These are phyloP conservation scores for Ailurus styani DNA, from an alignment of 2,113 vertebrate species.

Conservation along the genomic window DNA sequence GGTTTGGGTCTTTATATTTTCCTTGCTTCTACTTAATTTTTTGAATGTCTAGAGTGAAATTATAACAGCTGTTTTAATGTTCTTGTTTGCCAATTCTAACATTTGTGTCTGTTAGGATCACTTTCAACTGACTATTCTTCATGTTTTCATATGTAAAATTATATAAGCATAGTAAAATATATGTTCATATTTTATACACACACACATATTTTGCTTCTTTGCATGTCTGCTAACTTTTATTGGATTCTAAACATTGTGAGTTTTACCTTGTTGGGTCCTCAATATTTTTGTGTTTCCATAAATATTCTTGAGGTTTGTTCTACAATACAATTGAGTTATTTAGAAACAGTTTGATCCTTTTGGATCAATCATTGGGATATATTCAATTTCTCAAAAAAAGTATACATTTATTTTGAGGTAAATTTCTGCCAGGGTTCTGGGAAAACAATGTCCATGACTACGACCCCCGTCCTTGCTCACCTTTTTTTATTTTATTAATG, in stretches of 20 bases:
- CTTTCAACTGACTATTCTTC: background rate
- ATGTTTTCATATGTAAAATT: background rate
- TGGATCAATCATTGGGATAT: background rate
- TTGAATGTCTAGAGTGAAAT: background rate
- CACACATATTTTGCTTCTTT: background rate
- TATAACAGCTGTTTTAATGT: background rate
- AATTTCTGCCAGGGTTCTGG: background rate
- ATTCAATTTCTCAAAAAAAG: background rate
- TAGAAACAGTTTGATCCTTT: background rate
- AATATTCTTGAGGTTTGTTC: background rate
- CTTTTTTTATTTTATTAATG: too few relatives aligned
- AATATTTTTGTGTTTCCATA: background rate
- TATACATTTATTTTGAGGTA: background rate
- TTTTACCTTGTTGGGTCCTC: background rate
- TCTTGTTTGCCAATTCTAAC: background rate
- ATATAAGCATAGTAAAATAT: background rate
- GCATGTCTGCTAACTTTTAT: background rate
- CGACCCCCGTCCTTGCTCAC: background rate
- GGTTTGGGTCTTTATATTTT: background rate
- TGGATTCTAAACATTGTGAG: background rate
- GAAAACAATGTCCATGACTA: background rate
- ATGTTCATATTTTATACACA: background rate
- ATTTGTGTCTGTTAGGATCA: background rate
- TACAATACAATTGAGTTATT: background rate
- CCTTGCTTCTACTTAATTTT: background rate